phyloP scores from a whole-genome alignment of 2,888 invertebrate genomes.

The Disparrhopalites patrizii region DNA sequence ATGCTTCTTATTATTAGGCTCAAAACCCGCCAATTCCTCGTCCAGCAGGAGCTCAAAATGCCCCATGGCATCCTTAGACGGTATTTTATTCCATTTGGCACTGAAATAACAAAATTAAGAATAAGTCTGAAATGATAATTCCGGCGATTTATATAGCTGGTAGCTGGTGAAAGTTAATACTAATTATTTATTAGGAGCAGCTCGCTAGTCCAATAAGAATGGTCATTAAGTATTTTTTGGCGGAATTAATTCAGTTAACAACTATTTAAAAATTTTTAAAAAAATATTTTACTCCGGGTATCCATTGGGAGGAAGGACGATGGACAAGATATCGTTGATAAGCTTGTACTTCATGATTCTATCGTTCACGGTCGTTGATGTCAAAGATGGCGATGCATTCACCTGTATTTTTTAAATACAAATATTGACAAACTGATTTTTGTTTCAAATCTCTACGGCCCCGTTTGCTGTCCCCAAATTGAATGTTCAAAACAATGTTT shows the following conservation, averaged over 20 bases:
- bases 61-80: slow-evolving; percentile 67
- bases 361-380: slow-evolving; percentile 91
- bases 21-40: slow-evolving; percentile 64
- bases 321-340: slow-evolving; percentile 85
- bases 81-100: slow-evolving; percentile 81
- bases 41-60: slow-evolving; percentile 81
- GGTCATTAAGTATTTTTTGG: not conserved
- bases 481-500: too few species aligned
- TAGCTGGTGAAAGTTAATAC: not conserved
- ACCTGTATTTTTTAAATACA: slow-evolving; percentile 57
- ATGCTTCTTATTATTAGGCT: slow-evolving; percentile 35
- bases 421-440: not conserved
- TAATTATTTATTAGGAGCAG: too few species aligned
- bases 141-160: not conserved
- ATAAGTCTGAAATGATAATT: not conserved
- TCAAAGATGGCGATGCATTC: slow-evolving; percentile 92
- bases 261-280: too few species aligned
- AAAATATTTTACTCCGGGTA: slow-evolving; percentile 81
- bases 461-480: too few species aligned
- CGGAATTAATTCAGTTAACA: not conserved
- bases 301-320: slow-evolving; percentile 83
- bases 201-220: not conserved
- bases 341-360: slow-evolving; percentile 89
- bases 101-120: slow-evolving; percentile 51
- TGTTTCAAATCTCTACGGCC: too few species aligned